Conservation (phyloP, 2,113 vertebrate genomes). For the Oenanthe melanoleuca region DNA sequence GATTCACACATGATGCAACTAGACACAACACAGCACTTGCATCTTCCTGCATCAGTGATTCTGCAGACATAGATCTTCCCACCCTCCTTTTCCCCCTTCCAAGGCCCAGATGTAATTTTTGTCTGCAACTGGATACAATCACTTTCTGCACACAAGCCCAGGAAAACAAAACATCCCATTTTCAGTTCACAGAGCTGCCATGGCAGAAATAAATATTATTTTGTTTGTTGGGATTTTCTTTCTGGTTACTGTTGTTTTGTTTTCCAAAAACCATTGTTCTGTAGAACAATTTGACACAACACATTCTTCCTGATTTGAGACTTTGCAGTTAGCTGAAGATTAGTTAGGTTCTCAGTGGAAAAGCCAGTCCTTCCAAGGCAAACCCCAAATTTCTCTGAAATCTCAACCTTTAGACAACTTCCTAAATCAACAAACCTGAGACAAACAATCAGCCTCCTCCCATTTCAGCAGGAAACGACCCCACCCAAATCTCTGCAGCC, state of each 20-base stretch:
- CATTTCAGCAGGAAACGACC: neutral
- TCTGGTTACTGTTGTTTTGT: neutral
- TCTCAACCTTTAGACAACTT: neutral
- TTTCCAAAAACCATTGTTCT: constrained; percentile 38
- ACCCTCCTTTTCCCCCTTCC: constrained; percentile 45
- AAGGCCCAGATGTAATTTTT: constrained; percentile 38
- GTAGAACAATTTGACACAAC: neutral
- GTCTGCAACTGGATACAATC: constrained; percentile 37
- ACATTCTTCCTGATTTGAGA: neutral
- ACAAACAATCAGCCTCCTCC: neutral
- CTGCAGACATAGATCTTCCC: constrained; percentile 57
- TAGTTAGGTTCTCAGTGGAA: neutral
- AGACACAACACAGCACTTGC: constrained; percentile 68
- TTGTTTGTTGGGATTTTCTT: constrained; percentile 43
- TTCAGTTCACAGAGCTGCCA: constrained; percentile 31
- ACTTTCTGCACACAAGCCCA: neutral
- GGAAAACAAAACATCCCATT: constrained; percentile 51
- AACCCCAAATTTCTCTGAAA: neutral
- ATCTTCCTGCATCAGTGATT: constrained; percentile 71
- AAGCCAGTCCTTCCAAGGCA: neutral
- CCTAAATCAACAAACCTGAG: neutral
- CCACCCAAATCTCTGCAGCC: neutral
- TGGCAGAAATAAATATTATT: constrained; percentile 50
- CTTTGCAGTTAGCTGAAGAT: neutral
- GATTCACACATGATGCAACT: constrained; percentile 69